A percentile compares a stretch with the other conserved stretches of the same genome.
Conservation (phyloP, 2,113 vertebrate species). For the Nansenia antarctica region DNA sequence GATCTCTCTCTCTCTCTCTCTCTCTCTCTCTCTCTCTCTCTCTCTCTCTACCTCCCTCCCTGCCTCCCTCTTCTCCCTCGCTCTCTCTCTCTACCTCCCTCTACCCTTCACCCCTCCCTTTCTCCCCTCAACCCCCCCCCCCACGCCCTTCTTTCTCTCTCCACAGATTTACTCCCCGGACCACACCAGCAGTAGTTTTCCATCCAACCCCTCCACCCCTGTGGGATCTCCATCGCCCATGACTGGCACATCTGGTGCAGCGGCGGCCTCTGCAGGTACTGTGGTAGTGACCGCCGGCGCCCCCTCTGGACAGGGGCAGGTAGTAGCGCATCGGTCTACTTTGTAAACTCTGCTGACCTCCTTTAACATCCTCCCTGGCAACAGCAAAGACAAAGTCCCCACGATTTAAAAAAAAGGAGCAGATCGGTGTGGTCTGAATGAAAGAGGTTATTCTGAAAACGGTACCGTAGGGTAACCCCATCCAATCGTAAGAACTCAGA, state of each 20-base stretch:
- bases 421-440: too few relatives aligned
- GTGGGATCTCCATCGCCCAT: constrained; percentile 96
- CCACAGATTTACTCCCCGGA: constrained; percentile 98
- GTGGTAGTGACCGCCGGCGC: constrained; percentile 64
- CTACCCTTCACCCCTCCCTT: constrained; percentile 6
- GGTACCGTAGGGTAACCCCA: too few relatives aligned
- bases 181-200: constrained; percentile 98
- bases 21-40: constrained; percentile 44
- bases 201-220: constrained; percentile 96
- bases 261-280: constrained; percentile 62
- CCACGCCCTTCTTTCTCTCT: constrained; percentile 1
- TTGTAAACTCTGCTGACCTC: constrained; percentile 19
- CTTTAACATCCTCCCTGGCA: background rate
- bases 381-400: background rate
- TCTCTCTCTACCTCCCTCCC: background rate
- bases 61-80: background rate
- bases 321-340: constrained; percentile 44
- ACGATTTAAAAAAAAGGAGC: background rate
- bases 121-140: background rate
- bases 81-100: constrained; percentile 45
- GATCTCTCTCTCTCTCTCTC: constrained; percentile 45
- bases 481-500: too few relatives aligned
- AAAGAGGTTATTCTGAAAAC: background rate
- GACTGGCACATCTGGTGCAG: constrained; percentile 78
- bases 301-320: constrained; percentile 69